Conservation (phyloP, 2,888 invertebrate species). For the Cyaniris semiargus region DNA sequence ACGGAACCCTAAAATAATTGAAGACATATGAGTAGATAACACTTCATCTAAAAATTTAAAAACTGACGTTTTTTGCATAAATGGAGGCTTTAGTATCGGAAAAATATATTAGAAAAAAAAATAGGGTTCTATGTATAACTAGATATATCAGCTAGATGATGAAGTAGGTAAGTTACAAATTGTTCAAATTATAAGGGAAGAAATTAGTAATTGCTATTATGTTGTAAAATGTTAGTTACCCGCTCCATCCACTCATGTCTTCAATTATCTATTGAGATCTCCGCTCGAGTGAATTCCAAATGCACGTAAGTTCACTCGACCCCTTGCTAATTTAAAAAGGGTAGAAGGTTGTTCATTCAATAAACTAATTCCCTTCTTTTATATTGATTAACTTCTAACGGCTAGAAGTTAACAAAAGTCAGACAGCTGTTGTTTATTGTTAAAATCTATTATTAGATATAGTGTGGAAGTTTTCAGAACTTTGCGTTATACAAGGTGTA, state of each 20-base stretch:
- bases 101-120: too few species aligned
- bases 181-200: too few species aligned
- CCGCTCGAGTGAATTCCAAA: background rate
- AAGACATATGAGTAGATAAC: too few species aligned
- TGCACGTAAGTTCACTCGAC: slow-evolving; percentile 20
- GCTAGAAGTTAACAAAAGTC: background rate
- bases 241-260: too few species aligned
- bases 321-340: slow-evolving; percentile 17
- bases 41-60: too few species aligned
- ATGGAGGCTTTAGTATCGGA: too few species aligned
- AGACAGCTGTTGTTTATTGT: background rate
- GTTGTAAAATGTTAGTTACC: too few species aligned
- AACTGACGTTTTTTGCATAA: too few species aligned
- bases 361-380: background rate
- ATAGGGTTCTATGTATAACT: too few species aligned
- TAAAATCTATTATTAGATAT: background rate
- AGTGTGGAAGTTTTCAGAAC: background rate
- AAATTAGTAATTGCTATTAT: too few species aligned
- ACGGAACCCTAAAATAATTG: background rate
- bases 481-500: background rate
- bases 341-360: slow-evolving; percentile 17
- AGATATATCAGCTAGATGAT: too few species aligned
- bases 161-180: too few species aligned
- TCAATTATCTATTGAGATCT: background rate
- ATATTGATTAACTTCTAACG: slow-evolving; percentile 9